phyloP scores from a whole-genome alignment of 2,888 invertebrate genomes.

The Allolobophora icterica region DNA sequence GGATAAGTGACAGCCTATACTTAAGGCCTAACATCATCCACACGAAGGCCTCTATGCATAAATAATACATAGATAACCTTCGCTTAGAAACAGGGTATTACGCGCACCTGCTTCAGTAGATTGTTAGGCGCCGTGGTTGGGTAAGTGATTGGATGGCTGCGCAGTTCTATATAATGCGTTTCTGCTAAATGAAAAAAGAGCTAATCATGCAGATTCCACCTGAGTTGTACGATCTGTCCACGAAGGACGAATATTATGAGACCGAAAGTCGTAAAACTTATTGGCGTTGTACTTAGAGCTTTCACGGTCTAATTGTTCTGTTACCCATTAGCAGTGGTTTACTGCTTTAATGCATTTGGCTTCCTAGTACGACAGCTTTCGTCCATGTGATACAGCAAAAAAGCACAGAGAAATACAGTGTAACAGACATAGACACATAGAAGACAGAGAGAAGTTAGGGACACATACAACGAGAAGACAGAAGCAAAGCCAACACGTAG shows the following conservation, averaged over 20 bases:
- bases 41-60: neutral
- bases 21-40: neutral
- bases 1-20: neutral
- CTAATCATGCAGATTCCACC: neutral
- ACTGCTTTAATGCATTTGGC: neutral
- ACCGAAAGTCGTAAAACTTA: neutral
- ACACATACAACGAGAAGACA: neutral
- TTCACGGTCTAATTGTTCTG: neutral
- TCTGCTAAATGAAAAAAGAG: no score
- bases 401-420: neutral
- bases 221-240: neutral
- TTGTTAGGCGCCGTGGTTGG: neutral
- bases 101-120: neutral
- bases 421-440: neutral
- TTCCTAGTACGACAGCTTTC: neutral
- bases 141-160: neutral
- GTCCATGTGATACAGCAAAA: neutral
- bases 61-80: neutral
- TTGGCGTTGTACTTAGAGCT: neutral
- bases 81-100: neutral
- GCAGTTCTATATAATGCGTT: neutral
- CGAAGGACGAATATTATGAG: neutral
- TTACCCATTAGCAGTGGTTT: no score
- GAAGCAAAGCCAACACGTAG: no score
- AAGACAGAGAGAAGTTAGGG: neutral